Base-by-base conservation (phyloP, 2,797 vertebrate species). In the Protonibea diacanthus region DNA sequence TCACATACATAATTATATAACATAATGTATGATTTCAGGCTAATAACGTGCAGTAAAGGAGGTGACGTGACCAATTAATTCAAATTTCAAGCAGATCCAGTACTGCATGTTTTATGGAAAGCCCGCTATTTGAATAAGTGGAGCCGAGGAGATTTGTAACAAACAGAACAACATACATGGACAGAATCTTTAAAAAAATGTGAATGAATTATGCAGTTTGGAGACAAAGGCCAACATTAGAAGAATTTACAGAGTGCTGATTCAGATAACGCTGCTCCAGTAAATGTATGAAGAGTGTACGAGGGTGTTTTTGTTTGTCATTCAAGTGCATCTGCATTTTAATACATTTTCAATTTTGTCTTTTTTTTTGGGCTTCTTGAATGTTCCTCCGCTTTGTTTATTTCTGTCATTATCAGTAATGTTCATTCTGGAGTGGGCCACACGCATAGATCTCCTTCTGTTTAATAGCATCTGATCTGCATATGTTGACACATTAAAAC, bases 21-120 rank as follows among this genome's bases (percentile, higher is more conserved):
- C 17, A 72, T 59, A 69, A 71, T 66, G 56, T 38, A 51, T 25
- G 42, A 74, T 74, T 66, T 69, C 25, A 53, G 59, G 71, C 81
- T 82, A 44, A 76, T 73, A 72, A 74, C 0, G 25, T 17, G 10
- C 14, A 76, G 57, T 64, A 23, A 33, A 55, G 23, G 48, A 27
- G 70, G 74, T 55, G 44, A 71, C n/a, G 9, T 25, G 44, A 63
- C 29, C 8, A n/a, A 82, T 53, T 70, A 14, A 76, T 77, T 61
- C 40, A 44, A 20, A 79, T 69, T 61, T 58, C 29, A 65, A 23
- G 62, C 38, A 17, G 33, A 44, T 59, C 44, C 62, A 61, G 74
- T 21, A 3, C 21, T 21, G 38, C n/a, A 40, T 11, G 20, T 66
- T 53, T 76, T n/a, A 58, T 49, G 27, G 44, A 44, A 75, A 76